A percentile compares a stretch with the other conserved stretches of the same genome.
Conservation (phyloP, 2,113 vertebrate genomes). For the Tor tambroides region DNA sequence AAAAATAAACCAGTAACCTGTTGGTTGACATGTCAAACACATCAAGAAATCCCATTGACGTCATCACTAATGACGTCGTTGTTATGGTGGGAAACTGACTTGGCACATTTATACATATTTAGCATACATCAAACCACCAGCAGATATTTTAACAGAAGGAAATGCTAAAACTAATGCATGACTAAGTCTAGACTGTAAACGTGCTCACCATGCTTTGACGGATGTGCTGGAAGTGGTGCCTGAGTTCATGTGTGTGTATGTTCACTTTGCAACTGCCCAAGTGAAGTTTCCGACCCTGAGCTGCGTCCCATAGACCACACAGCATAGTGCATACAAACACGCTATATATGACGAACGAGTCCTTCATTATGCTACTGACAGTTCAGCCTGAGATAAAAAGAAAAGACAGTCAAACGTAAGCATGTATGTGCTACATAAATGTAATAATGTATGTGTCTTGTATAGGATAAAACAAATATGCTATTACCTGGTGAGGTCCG, state of each 20-base stretch:
- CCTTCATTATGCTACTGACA: conserved; percentile 53
- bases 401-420: neutral
- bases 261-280: conserved; percentile 69
- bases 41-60: conserved; percentile 18
- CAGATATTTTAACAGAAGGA: neutral
- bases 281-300: conserved; percentile 55
- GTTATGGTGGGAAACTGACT: neutral
- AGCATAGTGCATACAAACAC: conserved; percentile 62
- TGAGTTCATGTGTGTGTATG: conserved; percentile 72
- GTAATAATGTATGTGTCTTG: neutral
- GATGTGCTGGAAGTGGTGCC: conserved; percentile 67
- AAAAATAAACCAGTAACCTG: conserved; percentile 21
- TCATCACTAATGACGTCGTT: neutral
- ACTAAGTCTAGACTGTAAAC: no score
- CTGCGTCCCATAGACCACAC: conserved; percentile 44
- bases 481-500: conserved; percentile 59
- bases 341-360: conserved; percentile 40
- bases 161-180: neutral
- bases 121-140: neutral
- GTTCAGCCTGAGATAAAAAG: conserved; percentile 35
- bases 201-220: conserved; percentile 66
- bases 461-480: neutral
- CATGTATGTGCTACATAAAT: neutral
- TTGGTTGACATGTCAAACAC: neutral
- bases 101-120: neutral